A percentile compares a stretch with the other conserved stretches of the same genome.
These are phyloP conservation scores for Chelonus formosanus DNA, from an alignment of 2,888 invertebrate species.

Conservation along the genomic window DNA sequence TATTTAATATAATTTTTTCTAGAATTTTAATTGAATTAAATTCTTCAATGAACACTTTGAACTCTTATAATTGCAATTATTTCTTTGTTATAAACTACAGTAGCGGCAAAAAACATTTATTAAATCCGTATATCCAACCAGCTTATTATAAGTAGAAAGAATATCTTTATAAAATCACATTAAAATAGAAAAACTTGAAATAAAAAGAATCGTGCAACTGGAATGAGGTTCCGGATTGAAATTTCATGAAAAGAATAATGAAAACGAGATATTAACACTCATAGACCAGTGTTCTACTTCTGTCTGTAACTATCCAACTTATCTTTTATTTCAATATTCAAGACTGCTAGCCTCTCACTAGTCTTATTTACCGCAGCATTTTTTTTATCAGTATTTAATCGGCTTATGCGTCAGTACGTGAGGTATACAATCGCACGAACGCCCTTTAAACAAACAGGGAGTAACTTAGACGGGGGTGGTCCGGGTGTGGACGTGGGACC, in stretches of 20 bases:
- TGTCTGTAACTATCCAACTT: slow-evolving; percentile 2
- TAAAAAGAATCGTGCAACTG: slow-evolving; percentile 2
- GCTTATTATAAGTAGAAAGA: too few relatives aligned
- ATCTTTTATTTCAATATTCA: neutral
- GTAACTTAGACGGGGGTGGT: slow-evolving; percentile 31
- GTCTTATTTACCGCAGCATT: slow-evolving; percentile 8
- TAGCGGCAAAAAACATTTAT: too few relatives aligned
- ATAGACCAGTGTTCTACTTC: neutral
- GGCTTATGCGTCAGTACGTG: slow-evolving; percentile 38
- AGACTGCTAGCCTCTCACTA: too few relatives aligned
- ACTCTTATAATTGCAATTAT: too few relatives aligned
- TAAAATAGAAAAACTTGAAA: neutral
- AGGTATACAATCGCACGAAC: slow-evolving; percentile 34
- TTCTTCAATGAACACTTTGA: too few relatives aligned
- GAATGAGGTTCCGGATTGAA: slow-evolving; percentile 10
- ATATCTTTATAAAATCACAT: neutral
- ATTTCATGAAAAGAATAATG: slow-evolving; percentile 6
- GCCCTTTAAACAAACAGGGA: slow-evolving; percentile 31
- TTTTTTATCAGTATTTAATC: slow-evolving; percentile 30
- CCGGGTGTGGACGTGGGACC: slow-evolving; percentile 12
- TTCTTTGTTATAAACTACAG: too few relatives aligned
- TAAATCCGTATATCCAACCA: too few relatives aligned
- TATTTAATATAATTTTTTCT: too few relatives aligned
- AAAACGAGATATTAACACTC: neutral
- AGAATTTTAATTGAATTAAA: too few relatives aligned